A percentile compares a stretch with the other conserved stretches of the same genome.
phyloP scores from a whole-genome alignment of 2,113 vertebrate genomes.

The Pandion haliaetus region DNA sequence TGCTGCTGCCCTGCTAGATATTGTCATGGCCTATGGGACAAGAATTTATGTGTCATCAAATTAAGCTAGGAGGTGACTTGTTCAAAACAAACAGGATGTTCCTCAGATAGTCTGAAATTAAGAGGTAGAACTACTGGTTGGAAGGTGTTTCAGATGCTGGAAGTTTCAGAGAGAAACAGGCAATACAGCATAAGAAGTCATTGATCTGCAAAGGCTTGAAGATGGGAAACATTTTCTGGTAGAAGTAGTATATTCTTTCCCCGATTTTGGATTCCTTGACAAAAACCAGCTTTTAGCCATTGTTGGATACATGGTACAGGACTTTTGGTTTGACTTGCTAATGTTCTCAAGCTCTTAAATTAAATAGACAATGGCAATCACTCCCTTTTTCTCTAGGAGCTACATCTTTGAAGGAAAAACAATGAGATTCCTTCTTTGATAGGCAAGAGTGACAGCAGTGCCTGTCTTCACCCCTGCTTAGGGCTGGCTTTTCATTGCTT shows the following conservation, averaged over 20 bases:
- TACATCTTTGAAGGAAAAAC: neutral
- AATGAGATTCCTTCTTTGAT: neutral
- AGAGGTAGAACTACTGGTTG: neutral
- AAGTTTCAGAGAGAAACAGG: neutral
- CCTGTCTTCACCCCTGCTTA: neutral
- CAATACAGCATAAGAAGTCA: neutral
- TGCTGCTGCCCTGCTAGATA: neutral
- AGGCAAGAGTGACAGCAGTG: neutral
- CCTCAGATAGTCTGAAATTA: neutral
- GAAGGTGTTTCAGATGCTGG: neutral
- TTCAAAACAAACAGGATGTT: neutral
- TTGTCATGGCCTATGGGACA: neutral
- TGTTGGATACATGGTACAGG: neutral
- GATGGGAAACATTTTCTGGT: neutral
- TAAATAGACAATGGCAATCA: neutral
- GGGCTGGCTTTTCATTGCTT: neutral
- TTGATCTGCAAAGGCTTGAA: neutral
- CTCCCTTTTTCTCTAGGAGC: neutral
- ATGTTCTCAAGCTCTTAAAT: neutral
- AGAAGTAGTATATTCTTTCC: neutral
- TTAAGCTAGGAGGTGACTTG: neutral
- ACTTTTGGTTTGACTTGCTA: neutral
- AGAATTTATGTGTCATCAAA: neutral
- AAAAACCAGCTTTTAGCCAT: neutral
- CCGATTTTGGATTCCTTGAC: neutral